Percentiles rank a stretch among this genome's conserved stretches.
Conservation (phyloP, 1,140 invertebrate species). For the Megalopta genalis region DNA sequence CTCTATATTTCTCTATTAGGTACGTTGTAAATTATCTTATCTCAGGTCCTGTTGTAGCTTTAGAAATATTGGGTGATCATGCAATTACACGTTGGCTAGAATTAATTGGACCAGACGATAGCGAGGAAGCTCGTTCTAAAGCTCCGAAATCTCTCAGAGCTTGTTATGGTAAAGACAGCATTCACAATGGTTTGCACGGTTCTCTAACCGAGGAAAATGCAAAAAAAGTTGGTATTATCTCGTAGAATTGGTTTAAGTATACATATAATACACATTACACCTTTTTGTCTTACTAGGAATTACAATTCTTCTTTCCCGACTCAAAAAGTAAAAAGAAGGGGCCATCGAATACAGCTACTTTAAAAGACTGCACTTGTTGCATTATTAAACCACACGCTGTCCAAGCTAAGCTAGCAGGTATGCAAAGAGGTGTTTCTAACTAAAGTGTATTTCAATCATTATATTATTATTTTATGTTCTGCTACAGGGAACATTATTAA, state of each 20-base stretch:
- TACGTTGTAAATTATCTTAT: constrained; percentile 84
- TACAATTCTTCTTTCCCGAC: constrained; percentile 86
- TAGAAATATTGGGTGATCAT: constrained; percentile 89
- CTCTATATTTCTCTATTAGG: constrained; percentile 65
- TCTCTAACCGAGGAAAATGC: constrained; percentile 83
- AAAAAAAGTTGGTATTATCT: constrained; percentile 60
- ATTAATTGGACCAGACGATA: constrained; percentile 85
- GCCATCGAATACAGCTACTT: constrained; percentile 82
- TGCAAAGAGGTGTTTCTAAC: constrained; percentile 1
- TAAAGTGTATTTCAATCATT: background rate
- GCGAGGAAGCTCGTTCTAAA: constrained; percentile 81
- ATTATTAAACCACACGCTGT: constrained; percentile 96
- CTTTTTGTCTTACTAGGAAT: constrained; percentile 76
- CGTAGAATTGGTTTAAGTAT: constrained; percentile 3
- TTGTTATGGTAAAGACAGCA: constrained; percentile 86
- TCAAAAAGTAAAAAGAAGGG: constrained; percentile 75
- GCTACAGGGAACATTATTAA: constrained; percentile 86
- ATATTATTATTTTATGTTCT: constrained; percentile 61
- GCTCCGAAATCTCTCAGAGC: constrained; percentile 85
- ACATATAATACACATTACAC: background rate
- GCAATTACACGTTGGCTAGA: constrained; percentile 83
- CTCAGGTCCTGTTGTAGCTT: constrained; percentile 86
- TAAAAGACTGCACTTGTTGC: constrained; percentile 88
- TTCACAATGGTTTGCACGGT: constrained; percentile 87
- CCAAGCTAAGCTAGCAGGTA: constrained; percentile 82